phyloP scores from a whole-genome alignment of 2,888 invertebrate species.

The Rotaria macrura region DNA sequence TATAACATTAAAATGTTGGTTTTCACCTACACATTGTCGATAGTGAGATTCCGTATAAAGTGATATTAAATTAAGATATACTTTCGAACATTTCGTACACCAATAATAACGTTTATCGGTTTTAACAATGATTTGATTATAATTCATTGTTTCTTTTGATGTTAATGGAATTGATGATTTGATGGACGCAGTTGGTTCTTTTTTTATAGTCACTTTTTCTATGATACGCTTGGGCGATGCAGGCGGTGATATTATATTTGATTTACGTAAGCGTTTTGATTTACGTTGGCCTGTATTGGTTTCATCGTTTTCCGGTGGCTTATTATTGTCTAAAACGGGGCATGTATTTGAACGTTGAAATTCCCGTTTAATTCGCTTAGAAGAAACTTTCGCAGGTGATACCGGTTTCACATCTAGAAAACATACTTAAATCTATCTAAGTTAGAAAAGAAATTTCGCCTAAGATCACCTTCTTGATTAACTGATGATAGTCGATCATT shows the following conservation, averaged over 20 bases:
- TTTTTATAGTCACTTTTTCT: background rate
- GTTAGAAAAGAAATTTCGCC: background rate
- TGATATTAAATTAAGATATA: background rate
- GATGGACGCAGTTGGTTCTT: background rate
- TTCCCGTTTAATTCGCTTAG: background rate
- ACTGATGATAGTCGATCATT: background rate
- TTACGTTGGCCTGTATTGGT: background rate
- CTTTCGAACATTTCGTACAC: conserved; percentile 1
- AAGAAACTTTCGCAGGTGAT: background rate
- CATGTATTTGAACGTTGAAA: background rate
- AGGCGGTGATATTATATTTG: background rate
- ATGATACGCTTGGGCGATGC: background rate
- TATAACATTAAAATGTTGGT: conserved; percentile 1
- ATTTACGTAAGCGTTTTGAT: background rate
- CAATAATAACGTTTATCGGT: conserved; percentile 10
- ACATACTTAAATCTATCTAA: background rate
- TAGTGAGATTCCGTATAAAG: conserved; percentile 1
- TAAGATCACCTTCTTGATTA: background rate
- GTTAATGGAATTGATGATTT: background rate
- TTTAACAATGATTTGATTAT: background rate
- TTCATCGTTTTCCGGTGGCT: background rate
- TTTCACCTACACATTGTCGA: background rate
- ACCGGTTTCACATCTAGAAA: background rate
- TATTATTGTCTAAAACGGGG: background rate
- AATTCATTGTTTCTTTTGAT: background rate